phyloP scores from a whole-genome alignment of 2,797 vertebrate species.

The Spondyliosoma cantharus region DNA sequence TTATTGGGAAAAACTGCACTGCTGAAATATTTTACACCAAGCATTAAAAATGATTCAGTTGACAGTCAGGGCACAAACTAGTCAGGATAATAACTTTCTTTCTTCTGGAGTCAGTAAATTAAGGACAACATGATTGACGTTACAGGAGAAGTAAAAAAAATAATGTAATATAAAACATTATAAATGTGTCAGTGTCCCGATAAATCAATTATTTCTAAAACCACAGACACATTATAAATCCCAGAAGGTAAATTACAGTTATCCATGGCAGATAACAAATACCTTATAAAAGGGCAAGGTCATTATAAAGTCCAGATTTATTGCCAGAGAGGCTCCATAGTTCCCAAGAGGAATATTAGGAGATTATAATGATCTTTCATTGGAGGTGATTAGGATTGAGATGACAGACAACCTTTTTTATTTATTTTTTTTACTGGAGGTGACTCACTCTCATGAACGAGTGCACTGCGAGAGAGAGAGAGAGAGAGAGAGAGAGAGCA shows the following conservation, averaged over 20 bases:
- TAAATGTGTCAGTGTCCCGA: constrained; percentile 4
- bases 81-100: not conserved
- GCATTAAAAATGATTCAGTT: constrained; percentile 2
- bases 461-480: not conserved
- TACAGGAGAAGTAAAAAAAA: not conserved
- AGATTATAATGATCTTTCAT: constrained; percentile 18
- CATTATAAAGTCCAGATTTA: constrained; percentile 28
- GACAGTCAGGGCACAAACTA: not conserved
- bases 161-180: not conserved
- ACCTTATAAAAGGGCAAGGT: constrained; percentile 12
- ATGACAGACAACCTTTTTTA: not conserved
- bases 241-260: constrained; percentile 11
- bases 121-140: not conserved
- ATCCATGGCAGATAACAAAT: constrained; percentile 5
- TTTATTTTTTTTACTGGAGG: constrained; percentile 15
- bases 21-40: constrained; percentile 21
- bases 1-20: constrained; percentile 13
- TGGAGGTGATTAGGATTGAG: not conserved
- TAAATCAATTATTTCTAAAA: constrained; percentile 6
- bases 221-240: constrained; percentile 4
- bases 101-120: constrained; percentile 10
- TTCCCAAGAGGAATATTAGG: constrained; percentile 21
- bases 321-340: not conserved
- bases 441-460: constrained; percentile 54
- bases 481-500: not conserved